Conservation (phyloP, 2,113 vertebrate species). For the Calonectris borealis region DNA sequence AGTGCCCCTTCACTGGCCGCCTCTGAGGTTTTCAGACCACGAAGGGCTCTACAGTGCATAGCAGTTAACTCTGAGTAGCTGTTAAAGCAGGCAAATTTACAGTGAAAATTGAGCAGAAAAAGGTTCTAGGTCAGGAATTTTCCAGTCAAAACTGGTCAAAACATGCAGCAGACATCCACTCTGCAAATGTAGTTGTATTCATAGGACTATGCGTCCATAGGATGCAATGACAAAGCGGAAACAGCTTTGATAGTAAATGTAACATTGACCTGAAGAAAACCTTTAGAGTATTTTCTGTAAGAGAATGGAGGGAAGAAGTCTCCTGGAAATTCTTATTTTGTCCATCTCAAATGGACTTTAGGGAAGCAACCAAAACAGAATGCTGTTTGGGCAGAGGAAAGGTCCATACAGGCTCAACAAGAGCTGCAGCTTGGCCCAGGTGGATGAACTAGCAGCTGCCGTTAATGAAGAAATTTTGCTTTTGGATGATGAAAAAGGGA, state of each 20-base stretch:
- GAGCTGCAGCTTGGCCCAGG: not conserved
- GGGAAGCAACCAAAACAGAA: not conserved
- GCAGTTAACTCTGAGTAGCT: not conserved
- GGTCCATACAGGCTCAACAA: not conserved
- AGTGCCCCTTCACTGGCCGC: fast-evolving
- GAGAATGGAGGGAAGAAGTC: fast-evolving
- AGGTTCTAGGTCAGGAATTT: not conserved
- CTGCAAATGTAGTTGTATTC: not conserved
- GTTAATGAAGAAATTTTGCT: not conserved
- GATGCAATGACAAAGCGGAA: not conserved
- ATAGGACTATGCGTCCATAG: not conserved
- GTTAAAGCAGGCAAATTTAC: not conserved
- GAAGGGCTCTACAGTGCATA: not conserved
- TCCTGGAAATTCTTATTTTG: not conserved
- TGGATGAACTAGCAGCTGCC: not conserved
- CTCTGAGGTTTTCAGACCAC: not conserved
- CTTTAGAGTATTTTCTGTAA: not conserved
- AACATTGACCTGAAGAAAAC: not conserved
- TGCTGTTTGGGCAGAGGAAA: not conserved
- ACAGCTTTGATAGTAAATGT: not conserved
- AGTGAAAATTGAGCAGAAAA: not conserved
- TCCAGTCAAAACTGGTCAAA: not conserved
- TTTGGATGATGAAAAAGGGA: not conserved
- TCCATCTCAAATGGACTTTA: not conserved
- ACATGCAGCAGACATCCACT: not conserved